Conservation (phyloP, 2,888 invertebrate species). For the Gordius sp. region DNA sequence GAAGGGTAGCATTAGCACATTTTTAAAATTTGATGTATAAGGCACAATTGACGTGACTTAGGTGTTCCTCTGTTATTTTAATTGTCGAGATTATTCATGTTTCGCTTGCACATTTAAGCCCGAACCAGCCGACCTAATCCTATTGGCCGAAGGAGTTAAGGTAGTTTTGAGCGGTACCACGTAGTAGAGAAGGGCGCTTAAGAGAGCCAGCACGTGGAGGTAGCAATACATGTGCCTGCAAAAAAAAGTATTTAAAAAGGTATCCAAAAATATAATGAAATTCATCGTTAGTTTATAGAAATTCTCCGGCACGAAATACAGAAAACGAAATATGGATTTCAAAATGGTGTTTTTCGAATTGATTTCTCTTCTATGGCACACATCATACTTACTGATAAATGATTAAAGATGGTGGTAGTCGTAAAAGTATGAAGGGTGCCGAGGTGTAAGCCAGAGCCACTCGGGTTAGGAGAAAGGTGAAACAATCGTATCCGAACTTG, state of each 20-base stretch:
- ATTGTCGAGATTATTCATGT: no score
- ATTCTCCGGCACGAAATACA: not conserved
- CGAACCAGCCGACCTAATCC: no score
- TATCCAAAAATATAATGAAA: not conserved
- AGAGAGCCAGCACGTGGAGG: not conserved
- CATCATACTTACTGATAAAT: constrained; percentile 54
- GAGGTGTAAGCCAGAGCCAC: constrained; percentile 61
- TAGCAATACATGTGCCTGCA: constrained; percentile 1
- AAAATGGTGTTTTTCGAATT: no score
- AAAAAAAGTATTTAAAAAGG: not conserved
- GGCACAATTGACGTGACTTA: no score
- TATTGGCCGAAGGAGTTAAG: no score
- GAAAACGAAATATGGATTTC: not conserved
- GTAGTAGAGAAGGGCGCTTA: not conserved
- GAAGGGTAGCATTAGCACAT: no score
- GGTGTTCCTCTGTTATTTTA: no score
- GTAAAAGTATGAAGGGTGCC: constrained; percentile 65
- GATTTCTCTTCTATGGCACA: no score
- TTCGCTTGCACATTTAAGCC: no score
- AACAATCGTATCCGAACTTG: constrained; percentile 50
- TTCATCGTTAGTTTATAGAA: not conserved
- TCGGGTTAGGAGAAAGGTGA: constrained; percentile 54
- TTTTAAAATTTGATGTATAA: no score
- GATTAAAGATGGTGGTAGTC: constrained; percentile 46
- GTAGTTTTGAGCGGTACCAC: not conserved